Conservation (phyloP, 2,113 vertebrate species). For the Heterochromis multidens region DNA sequence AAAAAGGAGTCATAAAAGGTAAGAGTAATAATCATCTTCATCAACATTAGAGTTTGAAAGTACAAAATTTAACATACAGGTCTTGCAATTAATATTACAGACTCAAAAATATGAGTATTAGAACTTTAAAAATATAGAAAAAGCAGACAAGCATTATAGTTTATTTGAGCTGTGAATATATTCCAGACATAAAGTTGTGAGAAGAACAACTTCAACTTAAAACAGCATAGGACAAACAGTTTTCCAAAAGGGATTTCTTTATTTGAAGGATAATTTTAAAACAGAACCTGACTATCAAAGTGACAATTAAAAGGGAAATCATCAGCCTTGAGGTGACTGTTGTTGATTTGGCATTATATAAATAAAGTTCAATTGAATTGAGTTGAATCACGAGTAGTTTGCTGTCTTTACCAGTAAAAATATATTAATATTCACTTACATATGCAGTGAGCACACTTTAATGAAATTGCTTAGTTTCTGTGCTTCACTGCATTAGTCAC, state of each 20-base stretch:
- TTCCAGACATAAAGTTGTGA: neutral
- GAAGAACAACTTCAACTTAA: neutral
- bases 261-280: neutral
- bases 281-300: neutral
- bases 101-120: neutral
- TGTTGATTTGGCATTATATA: no score
- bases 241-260: neutral
- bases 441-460: neutral
- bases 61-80: neutral
- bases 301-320: neutral
- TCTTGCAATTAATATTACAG: neutral
- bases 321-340: no score
- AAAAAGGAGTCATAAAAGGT: neutral
- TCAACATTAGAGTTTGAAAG: neutral
- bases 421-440: neutral
- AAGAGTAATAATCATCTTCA: neutral
- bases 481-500: neutral
- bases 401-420: neutral
- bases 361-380: no score
- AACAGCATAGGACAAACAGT: neutral
- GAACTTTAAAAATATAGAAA: neutral
- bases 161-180: neutral
- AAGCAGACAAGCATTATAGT: no score
- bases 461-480: neutral
- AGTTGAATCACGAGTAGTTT: neutral